Evolutionary conservation across 1,140 invertebrate genomes (phyloP), one percentile per base, ranked within the genome.

Genomic region (Oreohelix idahoensis): DNA sequence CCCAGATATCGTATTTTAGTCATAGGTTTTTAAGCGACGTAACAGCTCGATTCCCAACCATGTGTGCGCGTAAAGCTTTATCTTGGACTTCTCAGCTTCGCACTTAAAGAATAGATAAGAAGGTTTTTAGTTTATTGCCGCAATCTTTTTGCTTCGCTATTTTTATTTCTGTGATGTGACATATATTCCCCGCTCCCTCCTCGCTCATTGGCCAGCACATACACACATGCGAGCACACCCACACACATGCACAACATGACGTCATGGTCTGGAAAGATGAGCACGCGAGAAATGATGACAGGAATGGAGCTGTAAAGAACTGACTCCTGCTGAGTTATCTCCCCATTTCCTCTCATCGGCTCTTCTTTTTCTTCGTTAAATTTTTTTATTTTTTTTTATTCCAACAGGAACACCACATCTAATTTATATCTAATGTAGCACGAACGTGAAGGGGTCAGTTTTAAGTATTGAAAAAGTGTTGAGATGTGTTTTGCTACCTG

Each of bases 141-240:
- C 29, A 29, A 66, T 32, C 29, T 0, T 58, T 58, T 23, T 66
- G 29, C 29, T 32, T 32, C 63, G 4, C 1, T 35, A 17, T 66
- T 66, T 66, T 66, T 66, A 66, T 66, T 29, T 32, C 63, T 66
- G 63, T 66, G 17, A 66, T 32, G 29, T 66, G 63, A 66, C 53
- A n/a, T 66, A 13, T 32, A 2, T 32, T 66, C 51, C 4, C 51
- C 4, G 20, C 10, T 66, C n/a, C 63, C 63, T 13, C 32, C 63
- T 32, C 17, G 32, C 63, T 32, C 63, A 35, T 5, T 17, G 8
- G 10, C 17, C n/a, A 15, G 63, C 63, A 10, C 63, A 66, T 5
- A 13, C 63, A 66, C n/a, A 13, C 63, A 58, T 35, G 17, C 63
- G 8, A n/a, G n/a, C n/a, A n/a, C n/a, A n/a, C 63, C 4, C 63